Evolutionary conservation across 2,888 invertebrate genomes (phyloP).

Genomic region (Lottia scabra): DNA sequence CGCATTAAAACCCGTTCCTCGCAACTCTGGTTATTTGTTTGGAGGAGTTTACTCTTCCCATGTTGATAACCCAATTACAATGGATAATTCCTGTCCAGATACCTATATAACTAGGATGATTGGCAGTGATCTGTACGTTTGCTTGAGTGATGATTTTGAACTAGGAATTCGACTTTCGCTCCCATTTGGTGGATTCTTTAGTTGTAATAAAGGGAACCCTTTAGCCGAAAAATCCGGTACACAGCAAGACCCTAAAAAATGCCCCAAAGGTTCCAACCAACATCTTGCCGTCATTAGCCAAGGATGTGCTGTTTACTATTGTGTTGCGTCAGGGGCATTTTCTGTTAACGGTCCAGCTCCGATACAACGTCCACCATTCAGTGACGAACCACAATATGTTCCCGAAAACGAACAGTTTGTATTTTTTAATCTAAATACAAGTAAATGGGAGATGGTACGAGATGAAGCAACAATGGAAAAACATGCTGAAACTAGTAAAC

Average conservation of each 20-base stretch:
- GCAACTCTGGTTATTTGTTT: conserved; percentile 49
- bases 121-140: conserved; percentile 25
- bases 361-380: conserved; percentile 52
- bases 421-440: not conserved
- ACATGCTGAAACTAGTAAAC: no score
- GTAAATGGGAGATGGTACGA: not conserved
- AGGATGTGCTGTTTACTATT: conserved; percentile 53
- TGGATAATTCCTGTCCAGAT: conserved; percentile 41
- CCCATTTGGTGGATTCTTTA: conserved; percentile 12
- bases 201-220: conserved; percentile 6
- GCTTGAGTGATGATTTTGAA: conserved; percentile 14
- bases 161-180: not conserved
- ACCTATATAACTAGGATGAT: conserved; percentile 43
- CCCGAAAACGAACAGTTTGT: not conserved
- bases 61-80: conserved; percentile 43
- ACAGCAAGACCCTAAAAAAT: not conserved
- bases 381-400: not conserved
- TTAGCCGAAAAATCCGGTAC: conserved; percentile 10
- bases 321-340: conserved; percentile 46
- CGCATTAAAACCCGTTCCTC: conserved; percentile 32
- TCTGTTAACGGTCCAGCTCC: conserved; percentile 41
- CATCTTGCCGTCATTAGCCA: conserved; percentile 49
- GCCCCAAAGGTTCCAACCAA: conserved; percentile 42
- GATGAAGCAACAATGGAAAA: no score
- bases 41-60: conserved; percentile 50